phyloP scores from a whole-genome alignment of 1,140 invertebrate species.

The Formica selysi region DNA sequence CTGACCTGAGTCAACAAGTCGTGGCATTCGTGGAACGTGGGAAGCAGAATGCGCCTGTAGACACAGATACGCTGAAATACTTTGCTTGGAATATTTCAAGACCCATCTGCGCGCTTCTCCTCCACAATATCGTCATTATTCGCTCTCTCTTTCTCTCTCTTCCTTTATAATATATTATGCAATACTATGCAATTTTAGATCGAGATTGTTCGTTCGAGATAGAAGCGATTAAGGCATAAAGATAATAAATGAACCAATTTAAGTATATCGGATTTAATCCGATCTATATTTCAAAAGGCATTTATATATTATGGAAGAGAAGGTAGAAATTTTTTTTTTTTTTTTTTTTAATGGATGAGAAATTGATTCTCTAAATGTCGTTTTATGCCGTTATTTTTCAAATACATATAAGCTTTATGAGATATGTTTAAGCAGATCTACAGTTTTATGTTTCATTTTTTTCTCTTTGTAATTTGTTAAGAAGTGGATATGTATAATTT shows the following conservation, averaged over 20 bases:
- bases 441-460: conserved; percentile 1
- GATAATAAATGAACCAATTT: not conserved
- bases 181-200: not conserved
- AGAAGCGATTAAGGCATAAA: not conserved
- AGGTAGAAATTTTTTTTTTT: not conserved
- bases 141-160: not conserved
- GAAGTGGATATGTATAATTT: conserved; percentile 41
- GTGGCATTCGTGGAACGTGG: conserved; percentile 64
- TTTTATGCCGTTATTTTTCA: not conserved
- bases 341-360: not conserved
- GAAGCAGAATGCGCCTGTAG: conserved; percentile 62
- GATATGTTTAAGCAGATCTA: conserved; percentile 2
- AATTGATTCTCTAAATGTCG: not conserved
- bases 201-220: conserved; percentile 11
- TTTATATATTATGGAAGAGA: not conserved
- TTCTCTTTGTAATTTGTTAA: conserved; percentile 17
- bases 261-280: not conserved
- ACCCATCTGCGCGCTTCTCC: conserved; percentile 16
- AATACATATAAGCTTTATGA: not conserved
- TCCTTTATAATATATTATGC: not conserved
- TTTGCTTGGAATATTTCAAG: conserved; percentile 58
- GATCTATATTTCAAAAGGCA: not conserved
- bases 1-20: conserved; percentile 75
- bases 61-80: conserved; percentile 58
- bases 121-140: not conserved